Conservation (phyloP, 2,113 vertebrate species). For the Datnioides undecimradiatus region DNA sequence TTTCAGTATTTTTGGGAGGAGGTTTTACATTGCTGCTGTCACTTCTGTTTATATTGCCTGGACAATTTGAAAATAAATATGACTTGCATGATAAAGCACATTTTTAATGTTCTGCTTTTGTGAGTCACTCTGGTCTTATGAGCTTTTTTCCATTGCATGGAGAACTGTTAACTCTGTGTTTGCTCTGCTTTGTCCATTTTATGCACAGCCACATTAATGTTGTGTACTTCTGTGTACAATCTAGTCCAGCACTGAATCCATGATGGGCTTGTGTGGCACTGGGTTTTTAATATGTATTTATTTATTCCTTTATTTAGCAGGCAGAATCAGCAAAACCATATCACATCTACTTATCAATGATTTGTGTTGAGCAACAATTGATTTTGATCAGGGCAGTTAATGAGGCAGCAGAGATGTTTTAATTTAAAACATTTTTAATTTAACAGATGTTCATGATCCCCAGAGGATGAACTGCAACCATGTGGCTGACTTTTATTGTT, state of each 20-base stretch:
- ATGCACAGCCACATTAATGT: background rate
- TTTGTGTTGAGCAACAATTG: background rate
- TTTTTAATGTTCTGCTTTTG: constrained; percentile 52
- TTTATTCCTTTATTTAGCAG: background rate
- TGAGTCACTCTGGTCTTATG: constrained; percentile 22
- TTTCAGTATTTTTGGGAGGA: constrained; percentile 33
- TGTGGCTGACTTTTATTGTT: no score
- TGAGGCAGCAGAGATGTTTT: background rate
- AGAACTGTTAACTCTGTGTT: constrained; percentile 8
- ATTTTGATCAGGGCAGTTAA: background rate
- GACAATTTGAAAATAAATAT: constrained; percentile 87
- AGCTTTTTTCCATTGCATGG: background rate
- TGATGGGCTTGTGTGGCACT: background rate
- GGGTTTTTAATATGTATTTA: background rate
- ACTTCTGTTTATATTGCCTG: constrained; percentile 65
- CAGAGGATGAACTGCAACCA: no score
- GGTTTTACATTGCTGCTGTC: constrained; percentile 32
- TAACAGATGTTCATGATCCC: no score
- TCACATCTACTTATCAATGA: background rate
- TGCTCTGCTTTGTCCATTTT: background rate
- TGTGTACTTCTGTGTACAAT: background rate
- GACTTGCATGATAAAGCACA: constrained; percentile 86
- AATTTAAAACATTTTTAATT: no score
- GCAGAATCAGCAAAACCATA: background rate
- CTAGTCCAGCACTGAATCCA: background rate